Percentiles rank a stretch among this genome's conserved stretches.
Evolutionary conservation across 1,140 invertebrate species (phyloP).

Genomic region (Drosophila nigromelanica): DNA sequence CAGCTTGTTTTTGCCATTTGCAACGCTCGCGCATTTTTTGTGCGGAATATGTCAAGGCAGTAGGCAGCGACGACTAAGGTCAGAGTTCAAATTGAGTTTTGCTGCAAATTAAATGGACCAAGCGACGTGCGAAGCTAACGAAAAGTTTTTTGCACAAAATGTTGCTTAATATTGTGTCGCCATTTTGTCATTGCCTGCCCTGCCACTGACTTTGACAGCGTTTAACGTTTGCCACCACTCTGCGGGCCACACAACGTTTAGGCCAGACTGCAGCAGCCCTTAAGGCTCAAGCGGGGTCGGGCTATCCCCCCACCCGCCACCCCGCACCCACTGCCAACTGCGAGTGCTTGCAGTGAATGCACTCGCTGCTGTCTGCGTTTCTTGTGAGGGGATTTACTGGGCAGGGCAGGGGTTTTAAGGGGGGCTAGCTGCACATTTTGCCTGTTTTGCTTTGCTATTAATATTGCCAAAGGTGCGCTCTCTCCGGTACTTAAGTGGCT

Average conservation of each 20-base stretch:
- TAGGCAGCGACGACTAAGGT: constrained; percentile 47
- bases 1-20: constrained; percentile 59
- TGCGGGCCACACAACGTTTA: constrained; percentile 30
- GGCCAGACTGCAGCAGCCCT: constrained; percentile 15
- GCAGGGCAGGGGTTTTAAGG: not conserved
- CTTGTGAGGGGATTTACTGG: constrained; percentile 1
- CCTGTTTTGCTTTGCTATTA: constrained; percentile 59
- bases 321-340: constrained; percentile 1
- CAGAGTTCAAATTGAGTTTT: constrained; percentile 73
- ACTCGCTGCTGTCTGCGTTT: constrained; percentile 38
- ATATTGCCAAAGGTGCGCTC: constrained; percentile 80
- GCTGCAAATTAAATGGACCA: constrained; percentile 55
- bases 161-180: constrained; percentile 22
- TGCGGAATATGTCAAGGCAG: constrained; percentile 54
- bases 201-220: constrained; percentile 17
- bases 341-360: constrained; percentile 36
- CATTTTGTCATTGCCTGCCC: constrained; percentile 10
- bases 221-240: constrained; percentile 16
- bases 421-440: constrained; percentile 27
- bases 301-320: not conserved
- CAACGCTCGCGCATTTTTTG: constrained; percentile 45
- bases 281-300: not conserved
- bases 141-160: constrained; percentile 11
- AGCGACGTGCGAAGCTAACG: not conserved
- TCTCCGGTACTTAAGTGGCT: constrained; percentile 77